Evolutionary conservation across 2,888 invertebrate genomes (phyloP).

Genomic region (Nasonia oneida): DNA sequence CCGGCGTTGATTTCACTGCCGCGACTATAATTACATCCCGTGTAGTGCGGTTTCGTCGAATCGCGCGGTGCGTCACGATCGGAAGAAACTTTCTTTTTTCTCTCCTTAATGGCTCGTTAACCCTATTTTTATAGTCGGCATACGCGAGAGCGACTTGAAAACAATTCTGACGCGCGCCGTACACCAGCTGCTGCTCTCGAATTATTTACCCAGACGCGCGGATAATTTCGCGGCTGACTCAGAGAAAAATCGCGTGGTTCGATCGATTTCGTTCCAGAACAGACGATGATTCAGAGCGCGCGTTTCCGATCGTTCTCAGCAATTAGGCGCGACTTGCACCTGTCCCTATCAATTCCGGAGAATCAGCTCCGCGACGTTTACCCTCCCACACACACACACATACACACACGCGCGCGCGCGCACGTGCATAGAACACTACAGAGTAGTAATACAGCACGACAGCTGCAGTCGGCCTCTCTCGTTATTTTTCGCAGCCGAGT

Average conservation of each 20-base stretch:
- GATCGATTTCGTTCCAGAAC: no score
- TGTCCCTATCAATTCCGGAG: background rate
- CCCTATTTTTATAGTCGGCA: constrained; percentile 11
- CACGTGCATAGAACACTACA: no score
- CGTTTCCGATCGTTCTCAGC: background rate
- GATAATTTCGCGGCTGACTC: constrained; percentile 4
- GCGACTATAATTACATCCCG: constrained; percentile 10
- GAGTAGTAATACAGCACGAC: background rate
- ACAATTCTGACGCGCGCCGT: constrained; percentile 13
- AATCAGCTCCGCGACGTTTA: background rate
- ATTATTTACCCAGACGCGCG: background rate
- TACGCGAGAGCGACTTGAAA: constrained; percentile 11
- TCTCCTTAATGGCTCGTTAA: constrained; percentile 12
- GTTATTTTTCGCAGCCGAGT: background rate
- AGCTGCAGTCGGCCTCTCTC: background rate
- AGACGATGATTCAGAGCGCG: no score
- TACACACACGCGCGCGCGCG: no score
- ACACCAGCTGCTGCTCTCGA: background rate
- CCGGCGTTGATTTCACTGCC: background rate
- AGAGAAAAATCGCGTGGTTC: background rate
- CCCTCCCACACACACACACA: background rate
- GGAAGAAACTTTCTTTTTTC: background rate
- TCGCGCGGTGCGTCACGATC: background rate
- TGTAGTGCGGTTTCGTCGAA: background rate
- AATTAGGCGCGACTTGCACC: background rate